Conservation (phyloP, 1,140 invertebrate genomes). For the Glossosoma conforme region DNA sequence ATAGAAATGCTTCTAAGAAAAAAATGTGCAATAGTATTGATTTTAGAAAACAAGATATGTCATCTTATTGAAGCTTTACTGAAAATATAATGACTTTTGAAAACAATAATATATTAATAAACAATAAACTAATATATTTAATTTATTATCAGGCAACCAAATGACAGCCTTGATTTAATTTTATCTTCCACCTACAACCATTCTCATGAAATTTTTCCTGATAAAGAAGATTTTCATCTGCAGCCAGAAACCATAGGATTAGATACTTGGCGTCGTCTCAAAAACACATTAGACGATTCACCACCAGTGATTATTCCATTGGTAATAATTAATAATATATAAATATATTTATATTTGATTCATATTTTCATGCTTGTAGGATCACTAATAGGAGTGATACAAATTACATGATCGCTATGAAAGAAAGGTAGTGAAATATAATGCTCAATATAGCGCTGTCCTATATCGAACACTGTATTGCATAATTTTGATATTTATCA, state of each 20-base stretch:
- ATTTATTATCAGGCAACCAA: conserved; percentile 43
- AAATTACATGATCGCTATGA: conserved; percentile 1
- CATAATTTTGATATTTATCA: no score
- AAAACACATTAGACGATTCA: conserved; percentile 52
- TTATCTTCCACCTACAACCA: conserved; percentile 57
- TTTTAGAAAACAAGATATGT: neutral
- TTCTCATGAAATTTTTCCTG: conserved; percentile 52
- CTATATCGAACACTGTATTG: no score
- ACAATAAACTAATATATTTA: neutral
- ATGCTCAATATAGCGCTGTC: no score
- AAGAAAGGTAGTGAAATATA: no score
- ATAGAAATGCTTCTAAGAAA: no score
- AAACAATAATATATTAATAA: neutral
- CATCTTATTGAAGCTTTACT: neutral
- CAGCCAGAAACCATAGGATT: conserved; percentile 54
- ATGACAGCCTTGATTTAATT: conserved; percentile 57
- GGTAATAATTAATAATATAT: conserved; percentile 30
- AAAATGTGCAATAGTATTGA: no score
- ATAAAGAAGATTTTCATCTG: conserved; percentile 53
- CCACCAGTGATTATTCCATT: conserved; percentile 38
- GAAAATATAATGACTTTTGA: neutral
- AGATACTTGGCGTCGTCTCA: conserved; percentile 51
- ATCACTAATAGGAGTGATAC: no score
- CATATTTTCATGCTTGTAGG: no score
- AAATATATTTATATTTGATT: neutral